Evolutionary conservation across 2,113 vertebrate genomes (phyloP).

Genomic region (rabbit (Oryctolagus cuniculus)): DNA sequence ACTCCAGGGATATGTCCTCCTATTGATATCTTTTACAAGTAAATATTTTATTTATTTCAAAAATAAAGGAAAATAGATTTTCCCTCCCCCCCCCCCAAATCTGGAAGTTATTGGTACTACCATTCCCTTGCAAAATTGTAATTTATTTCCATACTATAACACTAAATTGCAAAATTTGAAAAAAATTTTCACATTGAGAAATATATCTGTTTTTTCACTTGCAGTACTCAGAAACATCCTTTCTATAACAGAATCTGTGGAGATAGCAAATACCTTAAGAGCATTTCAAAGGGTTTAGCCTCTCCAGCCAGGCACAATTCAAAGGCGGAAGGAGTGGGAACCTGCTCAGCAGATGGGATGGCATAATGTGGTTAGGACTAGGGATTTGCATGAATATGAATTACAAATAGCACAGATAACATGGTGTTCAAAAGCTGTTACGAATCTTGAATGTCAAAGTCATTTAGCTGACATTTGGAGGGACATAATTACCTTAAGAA

Average conservation of each 20-base stretch:
- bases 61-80: slow-evolving; percentile 6
- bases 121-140: not conserved
- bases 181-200: not conserved
- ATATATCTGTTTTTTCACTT: not conserved
- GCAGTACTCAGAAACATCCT: not conserved
- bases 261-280: not conserved
- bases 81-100: not conserved
- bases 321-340: slow-evolving; percentile 41
- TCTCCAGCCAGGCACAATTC: slow-evolving; percentile 39
- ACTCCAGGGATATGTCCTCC: not conserved
- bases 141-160: not conserved
- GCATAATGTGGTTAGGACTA: slow-evolving; percentile 54
- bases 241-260: not conserved
- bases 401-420: slow-evolving; percentile 80
- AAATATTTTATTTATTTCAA: slow-evolving; percentile 22
- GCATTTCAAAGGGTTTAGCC: slow-evolving; percentile 46
- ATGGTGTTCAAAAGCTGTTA: slow-evolving; percentile 78
- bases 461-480: slow-evolving; percentile 72
- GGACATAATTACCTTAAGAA: slow-evolving; percentile 82
- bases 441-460: slow-evolving; percentile 79
- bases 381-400: slow-evolving; percentile 75
- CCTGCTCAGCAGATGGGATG: slow-evolving; percentile 66
- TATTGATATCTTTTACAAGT: not conserved
- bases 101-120: not conserved
- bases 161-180: slow-evolving; percentile 2